These are phyloP conservation scores for Illadopsis cleaveri DNA, from an alignment of 2,113 vertebrate genomes.

Conservation along the genomic window DNA sequence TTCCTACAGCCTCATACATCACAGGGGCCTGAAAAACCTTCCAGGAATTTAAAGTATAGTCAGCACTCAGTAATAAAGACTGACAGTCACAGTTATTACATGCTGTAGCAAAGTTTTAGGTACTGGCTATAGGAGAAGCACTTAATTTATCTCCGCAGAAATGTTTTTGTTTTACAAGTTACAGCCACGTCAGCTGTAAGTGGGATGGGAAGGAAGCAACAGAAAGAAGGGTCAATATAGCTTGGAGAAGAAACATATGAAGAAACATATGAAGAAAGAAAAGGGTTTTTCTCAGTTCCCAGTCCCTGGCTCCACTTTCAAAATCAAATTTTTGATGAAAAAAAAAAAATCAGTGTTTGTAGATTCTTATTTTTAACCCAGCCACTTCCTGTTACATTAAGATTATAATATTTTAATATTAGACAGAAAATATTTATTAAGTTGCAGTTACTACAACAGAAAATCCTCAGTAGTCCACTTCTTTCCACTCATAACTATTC, in stretches of 20 bases:
- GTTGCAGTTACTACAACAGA: neutral
- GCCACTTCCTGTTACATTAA: neutral
- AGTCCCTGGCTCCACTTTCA: neutral
- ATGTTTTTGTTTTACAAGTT: neutral
- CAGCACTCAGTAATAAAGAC: neutral
- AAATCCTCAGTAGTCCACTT: neutral
- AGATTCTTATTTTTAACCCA: neutral
- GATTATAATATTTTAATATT: neutral
- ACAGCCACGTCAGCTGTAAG: neutral
- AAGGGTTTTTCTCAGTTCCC: neutral
- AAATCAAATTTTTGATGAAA: neutral
- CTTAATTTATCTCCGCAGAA: neutral
- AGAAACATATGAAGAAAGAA: neutral
- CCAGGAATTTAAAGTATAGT: neutral
- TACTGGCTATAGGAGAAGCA: neutral
- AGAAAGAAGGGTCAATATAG: neutral
- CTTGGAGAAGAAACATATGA: neutral
- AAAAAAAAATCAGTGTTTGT: neutral
- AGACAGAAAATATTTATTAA: neutral
- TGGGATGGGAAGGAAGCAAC: fast-evolving
- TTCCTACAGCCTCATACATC: neutral
- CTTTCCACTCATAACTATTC: neutral
- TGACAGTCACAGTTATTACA: neutral
- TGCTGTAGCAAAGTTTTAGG: neutral
- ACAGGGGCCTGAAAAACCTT: neutral